Percentiles rank a stretch among this genome's conserved stretches.
phyloP scores from a whole-genome alignment of 23 tunicate species.

The Botrylloides violaceus region DNA sequence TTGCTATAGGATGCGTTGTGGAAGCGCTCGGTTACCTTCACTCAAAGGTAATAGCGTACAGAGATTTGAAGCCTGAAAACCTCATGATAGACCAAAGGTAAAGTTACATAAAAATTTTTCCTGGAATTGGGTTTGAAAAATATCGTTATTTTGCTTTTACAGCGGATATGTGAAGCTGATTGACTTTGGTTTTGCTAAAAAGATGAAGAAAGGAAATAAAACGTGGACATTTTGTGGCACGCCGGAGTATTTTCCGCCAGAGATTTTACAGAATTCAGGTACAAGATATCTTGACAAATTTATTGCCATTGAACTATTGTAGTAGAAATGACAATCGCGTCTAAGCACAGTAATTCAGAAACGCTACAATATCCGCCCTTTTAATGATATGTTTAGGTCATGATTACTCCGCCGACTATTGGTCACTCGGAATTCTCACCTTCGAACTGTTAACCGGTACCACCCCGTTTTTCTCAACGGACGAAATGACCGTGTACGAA shows the following conservation, averaged over 20 bases:
- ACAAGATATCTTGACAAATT: too few relatives aligned
- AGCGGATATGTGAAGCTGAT: constrained; percentile 89
- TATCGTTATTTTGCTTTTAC: too few relatives aligned
- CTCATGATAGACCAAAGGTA: constrained; percentile 91
- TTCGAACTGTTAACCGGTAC: constrained; percentile 69
- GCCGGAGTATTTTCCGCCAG: constrained; percentile 96
- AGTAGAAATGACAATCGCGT: too few relatives aligned
- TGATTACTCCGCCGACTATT: constrained; percentile 71
- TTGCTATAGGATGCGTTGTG: constrained; percentile 69
- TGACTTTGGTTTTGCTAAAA: constrained; percentile 91
- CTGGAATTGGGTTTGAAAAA: not conserved
- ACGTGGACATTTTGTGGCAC: constrained; percentile 98
- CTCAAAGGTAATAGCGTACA: constrained; percentile 61
- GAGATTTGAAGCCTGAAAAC: constrained; percentile 94
- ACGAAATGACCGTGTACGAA: constrained; percentile 79
- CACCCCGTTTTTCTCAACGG: constrained; percentile 72
- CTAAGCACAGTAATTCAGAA: too few relatives aligned
- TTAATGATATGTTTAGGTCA: constrained; percentile 43
- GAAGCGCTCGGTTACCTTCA: constrained; percentile 93
- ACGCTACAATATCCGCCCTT: too few relatives aligned
- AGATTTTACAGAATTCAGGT: constrained; percentile 64
- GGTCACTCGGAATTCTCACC: constrained; percentile 80
- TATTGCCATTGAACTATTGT: too few relatives aligned
- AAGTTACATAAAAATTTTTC: not conserved
- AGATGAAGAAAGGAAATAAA: constrained; percentile 47